Base-by-base conservation (phyloP, 1,140 invertebrate species). In the Aphaenogaster ashmeadi region DNA sequence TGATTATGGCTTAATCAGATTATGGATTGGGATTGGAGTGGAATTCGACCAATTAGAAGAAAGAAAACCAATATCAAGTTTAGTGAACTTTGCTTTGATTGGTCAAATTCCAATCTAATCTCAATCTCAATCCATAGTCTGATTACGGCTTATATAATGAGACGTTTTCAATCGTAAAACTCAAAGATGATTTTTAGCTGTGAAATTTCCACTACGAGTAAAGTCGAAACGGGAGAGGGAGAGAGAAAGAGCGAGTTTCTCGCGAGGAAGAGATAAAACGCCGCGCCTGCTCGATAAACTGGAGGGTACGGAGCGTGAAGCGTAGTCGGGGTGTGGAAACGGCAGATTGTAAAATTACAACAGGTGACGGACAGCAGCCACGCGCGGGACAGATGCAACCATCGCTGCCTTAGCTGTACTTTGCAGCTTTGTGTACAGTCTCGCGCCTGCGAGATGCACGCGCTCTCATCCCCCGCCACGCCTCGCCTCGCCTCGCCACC, bases 301-400 rank as follows among this genome's bases (percentile, higher is more conserved):
- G 44, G 33, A 66, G 33, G 21, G 44, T 77, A 64, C 27, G 62
- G 60, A 66, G 79, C 36, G 79, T 71, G 41, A 36, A 72, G 36
- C 36, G 15, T 83, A n/a, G 66, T 74, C 36, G 4, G 18, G 7
- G 27, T 36, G 33, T 64, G 72, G 67, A 84, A 75, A 89, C 88
- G 89, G 90, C 93, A 93, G 91, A 92, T 93, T 92, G 92, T 89
- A 90, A 91, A 93, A 90, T 94, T 94, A 92, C 92, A 93, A 93
- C 93, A 94, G 93, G 93, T 94, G 93, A 94, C 93, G 93, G 92
- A 93, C 93, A 93, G 92, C 88, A 72, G 72, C 75, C 58, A 52
- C 81, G 83, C 78, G 75, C 74, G 72, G 87, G 88, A 90, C 92
- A 93, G 91, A 93, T 92, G 93, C 91, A 92, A 89, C 88, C 62